Percentiles rank a stretch among this genome's conserved stretches.
Evolutionary conservation across 2,797 vertebrate genomes (phyloP).

Genomic region (Nyctibius grandis): DNA sequence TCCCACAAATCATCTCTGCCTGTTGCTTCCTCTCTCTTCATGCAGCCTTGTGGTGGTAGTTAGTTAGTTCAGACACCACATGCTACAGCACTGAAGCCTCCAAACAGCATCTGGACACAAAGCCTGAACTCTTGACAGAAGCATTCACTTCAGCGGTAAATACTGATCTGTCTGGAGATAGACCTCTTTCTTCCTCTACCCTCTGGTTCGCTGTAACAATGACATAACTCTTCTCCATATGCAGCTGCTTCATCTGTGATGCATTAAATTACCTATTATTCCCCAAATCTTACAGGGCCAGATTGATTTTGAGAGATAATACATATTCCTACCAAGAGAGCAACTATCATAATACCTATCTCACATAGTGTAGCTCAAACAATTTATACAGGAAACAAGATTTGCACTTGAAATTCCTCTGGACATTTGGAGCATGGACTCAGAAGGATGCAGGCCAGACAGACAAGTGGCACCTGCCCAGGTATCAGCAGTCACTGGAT

Average conservation of each 20-base stretch:
- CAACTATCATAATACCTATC: not conserved
- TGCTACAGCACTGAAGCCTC: not conserved
- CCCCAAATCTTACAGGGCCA: not conserved
- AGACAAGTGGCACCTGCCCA: not conserved
- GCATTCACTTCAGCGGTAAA: not conserved
- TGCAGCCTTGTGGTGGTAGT: not conserved
- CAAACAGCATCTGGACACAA: not conserved
- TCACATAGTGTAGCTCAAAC: not conserved
- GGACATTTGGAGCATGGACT: not conserved
- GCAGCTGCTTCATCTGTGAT: conserved; percentile 14
- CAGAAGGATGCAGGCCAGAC: not conserved
- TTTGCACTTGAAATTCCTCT: not conserved
- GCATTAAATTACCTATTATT: not conserved
- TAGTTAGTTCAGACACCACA: not conserved
- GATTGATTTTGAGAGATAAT: not conserved
- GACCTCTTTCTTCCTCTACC: not conserved
- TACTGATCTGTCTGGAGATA: not conserved
- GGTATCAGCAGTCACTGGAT: not conserved
- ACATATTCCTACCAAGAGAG: not conserved
- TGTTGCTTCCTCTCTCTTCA: not conserved
- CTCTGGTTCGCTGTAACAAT: not conserved
- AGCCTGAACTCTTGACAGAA: not conserved
- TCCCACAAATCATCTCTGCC: not conserved
- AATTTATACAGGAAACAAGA: not conserved
- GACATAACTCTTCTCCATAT: not conserved